These are phyloP conservation scores for Pimpla rufipes DNA, from an alignment of 2,888 invertebrate species.

Conservation along the genomic window DNA sequence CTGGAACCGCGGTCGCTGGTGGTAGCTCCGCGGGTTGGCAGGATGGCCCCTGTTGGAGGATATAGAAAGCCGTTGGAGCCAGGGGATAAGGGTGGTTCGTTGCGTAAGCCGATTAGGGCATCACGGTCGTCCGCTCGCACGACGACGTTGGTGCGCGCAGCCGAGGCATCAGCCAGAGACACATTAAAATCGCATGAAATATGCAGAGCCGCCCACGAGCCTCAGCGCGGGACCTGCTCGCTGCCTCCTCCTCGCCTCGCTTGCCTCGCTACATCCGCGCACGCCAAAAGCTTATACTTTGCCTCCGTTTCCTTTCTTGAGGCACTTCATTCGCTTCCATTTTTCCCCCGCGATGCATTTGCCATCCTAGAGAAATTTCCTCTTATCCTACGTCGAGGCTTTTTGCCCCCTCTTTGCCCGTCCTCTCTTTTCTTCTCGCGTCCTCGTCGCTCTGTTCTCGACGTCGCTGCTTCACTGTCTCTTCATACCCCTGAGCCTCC, in stretches of 20 bases:
- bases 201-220: constrained; percentile 76
- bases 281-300: constrained; percentile 64
- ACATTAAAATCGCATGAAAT: constrained; percentile 85
- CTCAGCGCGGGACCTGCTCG: constrained; percentile 10
- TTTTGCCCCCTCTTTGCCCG: neutral
- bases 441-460: neutral
- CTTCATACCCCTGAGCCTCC: neutral
- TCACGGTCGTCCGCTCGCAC: constrained; percentile 75
- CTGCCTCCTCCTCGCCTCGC: constrained; percentile 47
- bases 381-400: constrained; percentile 63
- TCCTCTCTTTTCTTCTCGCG: neutral
- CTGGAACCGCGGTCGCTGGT: constrained; percentile 13
- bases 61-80: constrained; percentile 59
- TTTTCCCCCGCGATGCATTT: constrained; percentile 34
- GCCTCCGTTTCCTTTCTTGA: constrained; percentile 53
- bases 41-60: constrained; percentile 45
- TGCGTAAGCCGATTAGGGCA: constrained; percentile 84
- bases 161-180: constrained; percentile 79
- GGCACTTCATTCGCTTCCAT: constrained; percentile 33
- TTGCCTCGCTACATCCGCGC: constrained; percentile 73
- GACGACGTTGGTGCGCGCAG: constrained; percentile 43
- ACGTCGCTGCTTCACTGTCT: neutral
- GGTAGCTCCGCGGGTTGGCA: constrained; percentile 8
- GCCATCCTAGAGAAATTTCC: constrained; percentile 62
- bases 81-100: constrained; percentile 80